Conservation (phyloP, 2,888 invertebrate genomes). For the Drosophila formosana region DNA sequence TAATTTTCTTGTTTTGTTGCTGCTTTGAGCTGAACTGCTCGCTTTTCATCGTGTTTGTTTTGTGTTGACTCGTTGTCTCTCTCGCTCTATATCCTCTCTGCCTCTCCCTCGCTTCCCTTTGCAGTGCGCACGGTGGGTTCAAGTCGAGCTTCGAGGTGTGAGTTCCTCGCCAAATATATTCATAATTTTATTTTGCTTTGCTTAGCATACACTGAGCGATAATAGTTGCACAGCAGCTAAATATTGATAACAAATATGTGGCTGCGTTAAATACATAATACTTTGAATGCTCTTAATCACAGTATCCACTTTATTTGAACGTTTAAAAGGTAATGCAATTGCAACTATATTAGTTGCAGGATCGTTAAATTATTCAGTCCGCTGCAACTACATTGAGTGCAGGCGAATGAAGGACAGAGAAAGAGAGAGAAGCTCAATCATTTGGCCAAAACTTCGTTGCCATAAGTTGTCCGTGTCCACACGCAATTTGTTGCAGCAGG, state of each 20-base stretch:
- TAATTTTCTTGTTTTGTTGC: constrained; percentile 83
- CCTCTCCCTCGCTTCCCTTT: not conserved
- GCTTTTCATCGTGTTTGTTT: constrained; percentile 29
- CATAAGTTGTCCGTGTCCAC: constrained; percentile 19
- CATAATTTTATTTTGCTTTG: constrained; percentile 6
- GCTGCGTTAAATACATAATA: not conserved
- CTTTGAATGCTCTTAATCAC: not conserved
- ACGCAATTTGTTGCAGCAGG: constrained; percentile 56
- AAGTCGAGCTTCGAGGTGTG: not conserved
- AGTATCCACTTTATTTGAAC: not conserved
- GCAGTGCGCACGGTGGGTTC: constrained; percentile 39
- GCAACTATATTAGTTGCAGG: not conserved
- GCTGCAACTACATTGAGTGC: not conserved
- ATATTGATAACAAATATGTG: not conserved
- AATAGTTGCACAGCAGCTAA: not conserved
- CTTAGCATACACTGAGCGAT: constrained; percentile 4
- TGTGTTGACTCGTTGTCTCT: constrained; percentile 12
- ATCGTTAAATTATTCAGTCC: constrained; percentile 1
- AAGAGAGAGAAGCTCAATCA: not conserved
- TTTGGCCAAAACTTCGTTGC: constrained; percentile 8
- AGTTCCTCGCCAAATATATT: constrained; percentile 20
- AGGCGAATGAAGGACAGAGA: not conserved
- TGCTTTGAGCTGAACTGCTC: constrained; percentile 60
- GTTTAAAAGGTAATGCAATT: not conserved
- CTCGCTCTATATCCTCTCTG: not conserved